Conservation (phyloP, 2,888 invertebrate species). For the Sphinx pinastri region DNA sequence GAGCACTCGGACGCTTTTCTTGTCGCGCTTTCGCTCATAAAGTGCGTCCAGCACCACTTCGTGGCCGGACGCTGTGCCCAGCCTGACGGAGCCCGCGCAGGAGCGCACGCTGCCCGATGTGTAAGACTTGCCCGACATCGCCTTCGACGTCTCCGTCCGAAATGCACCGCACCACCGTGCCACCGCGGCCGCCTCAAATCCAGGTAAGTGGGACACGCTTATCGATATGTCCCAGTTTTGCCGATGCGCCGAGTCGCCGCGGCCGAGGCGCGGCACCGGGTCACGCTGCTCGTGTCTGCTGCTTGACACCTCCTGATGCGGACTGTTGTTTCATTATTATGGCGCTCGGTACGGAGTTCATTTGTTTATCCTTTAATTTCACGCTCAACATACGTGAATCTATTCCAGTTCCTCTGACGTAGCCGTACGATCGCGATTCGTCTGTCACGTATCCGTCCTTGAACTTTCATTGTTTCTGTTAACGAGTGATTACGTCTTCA, state of each 20-base stretch:
- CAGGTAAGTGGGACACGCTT: conserved; percentile 78
- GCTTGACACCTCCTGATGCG: conserved; percentile 77
- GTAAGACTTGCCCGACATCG: conserved; percentile 84
- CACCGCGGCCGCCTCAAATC: conserved; percentile 51
- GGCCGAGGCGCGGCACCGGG: conserved; percentile 62
- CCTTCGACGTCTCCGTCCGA: conserved; percentile 45
- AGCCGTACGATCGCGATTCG: conserved; percentile 69
- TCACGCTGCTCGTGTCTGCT: conserved; percentile 77
- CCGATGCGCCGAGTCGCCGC: conserved; percentile 70
- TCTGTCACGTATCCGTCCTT: conserved; percentile 66
- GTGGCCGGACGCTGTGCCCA: conserved; percentile 70
- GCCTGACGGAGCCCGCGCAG: conserved; percentile 73
- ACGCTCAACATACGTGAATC: conserved; percentile 70
- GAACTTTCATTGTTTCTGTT: conserved; percentile 69
- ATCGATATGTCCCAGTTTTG: conserved; percentile 80
- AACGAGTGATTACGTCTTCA: conserved; percentile 51
- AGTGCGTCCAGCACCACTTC: conserved; percentile 89
- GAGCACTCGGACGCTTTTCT: conserved; percentile 94
- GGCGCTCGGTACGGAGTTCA: conserved; percentile 73
- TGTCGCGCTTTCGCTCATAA: conserved; percentile 92
- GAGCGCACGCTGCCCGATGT: conserved; percentile 83
- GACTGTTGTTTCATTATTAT: conserved; percentile 79
- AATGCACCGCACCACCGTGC: conserved; percentile 56
- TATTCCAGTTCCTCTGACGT: conserved; percentile 80
- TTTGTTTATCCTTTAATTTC: conserved; percentile 84